Conservation (phyloP, 2,797 vertebrate genomes). For the Sebastes trivittatus region DNA sequence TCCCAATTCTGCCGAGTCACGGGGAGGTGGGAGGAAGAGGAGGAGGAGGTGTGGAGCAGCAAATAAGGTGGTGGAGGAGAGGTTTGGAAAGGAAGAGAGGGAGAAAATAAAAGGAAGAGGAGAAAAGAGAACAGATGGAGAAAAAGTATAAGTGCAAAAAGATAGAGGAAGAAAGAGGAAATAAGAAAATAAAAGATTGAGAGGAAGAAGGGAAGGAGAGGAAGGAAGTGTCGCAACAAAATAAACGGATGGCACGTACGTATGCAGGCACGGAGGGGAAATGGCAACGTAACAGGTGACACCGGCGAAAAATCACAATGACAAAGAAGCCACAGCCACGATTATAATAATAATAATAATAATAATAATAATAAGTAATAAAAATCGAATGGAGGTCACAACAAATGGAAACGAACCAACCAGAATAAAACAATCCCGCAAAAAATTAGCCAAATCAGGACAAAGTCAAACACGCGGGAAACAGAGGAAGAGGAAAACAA, state of each 20-base stretch:
- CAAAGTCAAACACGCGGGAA: constrained; percentile 20
- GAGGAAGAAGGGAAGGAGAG: constrained; percentile 51
- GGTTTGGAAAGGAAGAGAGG: constrained; percentile 67
- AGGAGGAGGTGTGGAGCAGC: constrained; percentile 22
- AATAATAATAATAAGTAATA: neutral
- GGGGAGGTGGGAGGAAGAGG: constrained; percentile 67
- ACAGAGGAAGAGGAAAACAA: constrained; percentile 55
- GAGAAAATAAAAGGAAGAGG: constrained; percentile 15
- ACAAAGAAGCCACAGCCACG: constrained; percentile 1
- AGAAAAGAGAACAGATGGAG: constrained; percentile 9
- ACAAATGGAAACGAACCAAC: constrained; percentile 65
- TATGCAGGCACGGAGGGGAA: constrained; percentile 17
- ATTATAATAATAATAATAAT: neutral
- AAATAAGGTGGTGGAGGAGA: constrained; percentile 28
- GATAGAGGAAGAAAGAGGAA: constrained; percentile 9
- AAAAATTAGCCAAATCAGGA: constrained; percentile 19
- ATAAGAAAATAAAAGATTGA: neutral
- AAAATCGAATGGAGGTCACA: neutral
- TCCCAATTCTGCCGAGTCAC: constrained; percentile 95
- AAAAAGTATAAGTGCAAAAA: neutral
- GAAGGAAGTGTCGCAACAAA: constrained; percentile 66
- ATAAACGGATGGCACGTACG: constrained; percentile 39
- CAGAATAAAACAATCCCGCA: constrained; percentile 71
- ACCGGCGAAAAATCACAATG: neutral
- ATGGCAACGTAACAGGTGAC: constrained; percentile 39